phyloP scores from a whole-genome alignment of 2,113 vertebrate species.

The Labrus mixtus region DNA sequence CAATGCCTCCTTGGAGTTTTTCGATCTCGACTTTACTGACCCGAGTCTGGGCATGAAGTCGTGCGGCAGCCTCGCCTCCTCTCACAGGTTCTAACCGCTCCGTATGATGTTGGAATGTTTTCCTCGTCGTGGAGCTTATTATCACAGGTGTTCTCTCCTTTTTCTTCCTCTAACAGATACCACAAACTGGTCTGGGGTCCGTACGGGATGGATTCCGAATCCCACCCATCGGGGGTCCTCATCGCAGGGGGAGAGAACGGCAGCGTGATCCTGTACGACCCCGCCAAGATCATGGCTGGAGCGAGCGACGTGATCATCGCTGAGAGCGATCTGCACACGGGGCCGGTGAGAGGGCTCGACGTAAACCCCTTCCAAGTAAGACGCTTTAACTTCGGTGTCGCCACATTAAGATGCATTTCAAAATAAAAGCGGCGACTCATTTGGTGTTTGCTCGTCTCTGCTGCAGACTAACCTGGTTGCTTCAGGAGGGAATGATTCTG shows the following conservation, averaged over 20 bases:
- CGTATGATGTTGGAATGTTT: background rate
- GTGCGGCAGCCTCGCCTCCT: constrained; percentile 89
- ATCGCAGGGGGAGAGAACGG: constrained; percentile 97
- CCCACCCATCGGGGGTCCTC: constrained; percentile 87
- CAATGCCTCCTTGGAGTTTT: constrained; percentile 94
- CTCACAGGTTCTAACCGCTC: constrained; percentile 86
- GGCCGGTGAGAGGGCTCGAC: constrained; percentile 94
- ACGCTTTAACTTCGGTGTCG: accelerated
- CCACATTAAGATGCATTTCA: background rate
- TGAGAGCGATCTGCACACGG: constrained; percentile 91
- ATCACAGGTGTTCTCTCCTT: background rate
- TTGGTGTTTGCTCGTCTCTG: background rate
- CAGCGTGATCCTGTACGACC: constrained; percentile 93
- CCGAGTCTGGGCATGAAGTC: constrained; percentile 93
- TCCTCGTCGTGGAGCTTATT: background rate
- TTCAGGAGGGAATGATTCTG: constrained; percentile 97
- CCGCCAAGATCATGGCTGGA: constrained; percentile 91
- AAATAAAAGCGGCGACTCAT: background rate
- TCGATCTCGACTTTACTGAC: constrained; percentile 92
- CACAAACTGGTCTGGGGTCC: constrained; percentile 97
- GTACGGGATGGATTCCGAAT: constrained; percentile 80
- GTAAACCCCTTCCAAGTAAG: constrained; percentile 95
- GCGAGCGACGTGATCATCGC: constrained; percentile 89
- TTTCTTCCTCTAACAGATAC: constrained; percentile 82
- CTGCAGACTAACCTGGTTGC: constrained; percentile 92